phyloP scores from a whole-genome alignment of 2,797 vertebrate genomes.

The Prionace glauca region DNA sequence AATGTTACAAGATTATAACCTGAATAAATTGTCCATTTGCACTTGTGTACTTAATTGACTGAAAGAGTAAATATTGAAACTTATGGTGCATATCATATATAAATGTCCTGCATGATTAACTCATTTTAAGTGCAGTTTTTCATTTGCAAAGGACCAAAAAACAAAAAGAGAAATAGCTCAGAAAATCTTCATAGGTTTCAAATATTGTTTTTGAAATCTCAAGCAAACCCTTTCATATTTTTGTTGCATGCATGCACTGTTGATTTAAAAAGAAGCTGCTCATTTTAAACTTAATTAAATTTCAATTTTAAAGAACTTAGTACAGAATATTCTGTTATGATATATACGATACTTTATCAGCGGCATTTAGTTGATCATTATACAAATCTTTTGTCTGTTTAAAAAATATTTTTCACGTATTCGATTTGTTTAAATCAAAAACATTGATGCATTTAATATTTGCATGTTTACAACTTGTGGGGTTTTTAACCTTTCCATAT shows the following conservation, averaged over 20 bases:
- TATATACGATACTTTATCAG: background rate
- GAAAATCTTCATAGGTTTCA: background rate
- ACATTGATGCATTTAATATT: constrained; percentile 13
- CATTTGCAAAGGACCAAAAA: constrained; percentile 20
- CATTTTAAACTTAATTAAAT: background rate
- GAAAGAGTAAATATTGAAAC: background rate
- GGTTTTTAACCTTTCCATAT: background rate
- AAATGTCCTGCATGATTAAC: background rate
- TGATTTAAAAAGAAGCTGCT: background rate
- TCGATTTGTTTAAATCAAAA: background rate
- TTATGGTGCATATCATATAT: background rate
- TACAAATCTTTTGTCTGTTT: background rate
- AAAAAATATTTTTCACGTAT: background rate
- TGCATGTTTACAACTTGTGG: background rate
- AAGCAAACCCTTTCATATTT: constrained; percentile 16
- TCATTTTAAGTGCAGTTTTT: background rate
- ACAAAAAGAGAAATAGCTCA: background rate
- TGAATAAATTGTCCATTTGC: constrained; percentile 1
- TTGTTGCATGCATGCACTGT: constrained; percentile 21
- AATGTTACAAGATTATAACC: constrained; percentile 4
- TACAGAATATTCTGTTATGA: constrained; percentile 14
- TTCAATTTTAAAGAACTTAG: background rate
- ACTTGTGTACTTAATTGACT: background rate
- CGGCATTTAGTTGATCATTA: background rate
- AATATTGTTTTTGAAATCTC: background rate